Conservation (phyloP, 2,797 vertebrate species). For the Xenentodon cancila region DNA sequence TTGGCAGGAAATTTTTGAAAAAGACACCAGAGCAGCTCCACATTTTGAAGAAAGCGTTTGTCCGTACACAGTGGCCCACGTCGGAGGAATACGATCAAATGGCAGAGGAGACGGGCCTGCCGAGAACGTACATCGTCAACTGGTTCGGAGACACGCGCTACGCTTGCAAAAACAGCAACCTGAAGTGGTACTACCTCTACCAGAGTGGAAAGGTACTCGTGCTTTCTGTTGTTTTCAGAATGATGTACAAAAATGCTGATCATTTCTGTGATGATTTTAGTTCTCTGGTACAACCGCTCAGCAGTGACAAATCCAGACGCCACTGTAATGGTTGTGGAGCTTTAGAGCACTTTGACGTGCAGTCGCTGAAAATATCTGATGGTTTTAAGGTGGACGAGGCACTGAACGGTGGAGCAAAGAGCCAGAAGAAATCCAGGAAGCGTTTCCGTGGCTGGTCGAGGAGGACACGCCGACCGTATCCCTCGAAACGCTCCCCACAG, state of each 20-base stretch:
- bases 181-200: slow-evolving; percentile 98
- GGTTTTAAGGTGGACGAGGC: slow-evolving; percentile 68
- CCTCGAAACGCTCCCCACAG: slow-evolving; percentile 78
- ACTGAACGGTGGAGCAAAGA: slow-evolving; percentile 87
- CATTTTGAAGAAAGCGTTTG: slow-evolving; percentile 93
- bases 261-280: too few relatives aligned
- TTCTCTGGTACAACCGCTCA: too few relatives aligned
- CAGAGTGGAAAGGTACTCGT: slow-evolving; percentile 81
- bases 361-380: not conserved
- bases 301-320: too few relatives aligned
- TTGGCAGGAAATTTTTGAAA: slow-evolving; percentile 83
- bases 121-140: slow-evolving; percentile 92
- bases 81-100: slow-evolving; percentile 91
- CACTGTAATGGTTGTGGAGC: not conserved
- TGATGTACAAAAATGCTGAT: too few relatives aligned
- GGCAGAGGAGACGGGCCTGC: slow-evolving; percentile 90
- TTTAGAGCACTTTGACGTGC: not conserved
- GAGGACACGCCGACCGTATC: slow-evolving; percentile 79
- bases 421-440: slow-evolving; percentile 89
- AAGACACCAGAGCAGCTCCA: slow-evolving; percentile 94
- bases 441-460: slow-evolving; percentile 90
- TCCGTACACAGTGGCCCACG: slow-evolving; percentile 94
- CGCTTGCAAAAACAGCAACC: slow-evolving; percentile 95
- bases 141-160: slow-evolving; percentile 99
- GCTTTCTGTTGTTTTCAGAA: not conserved